phyloP scores from a whole-genome alignment of 2,113 vertebrate genomes.

The Gyps fulvus region DNA sequence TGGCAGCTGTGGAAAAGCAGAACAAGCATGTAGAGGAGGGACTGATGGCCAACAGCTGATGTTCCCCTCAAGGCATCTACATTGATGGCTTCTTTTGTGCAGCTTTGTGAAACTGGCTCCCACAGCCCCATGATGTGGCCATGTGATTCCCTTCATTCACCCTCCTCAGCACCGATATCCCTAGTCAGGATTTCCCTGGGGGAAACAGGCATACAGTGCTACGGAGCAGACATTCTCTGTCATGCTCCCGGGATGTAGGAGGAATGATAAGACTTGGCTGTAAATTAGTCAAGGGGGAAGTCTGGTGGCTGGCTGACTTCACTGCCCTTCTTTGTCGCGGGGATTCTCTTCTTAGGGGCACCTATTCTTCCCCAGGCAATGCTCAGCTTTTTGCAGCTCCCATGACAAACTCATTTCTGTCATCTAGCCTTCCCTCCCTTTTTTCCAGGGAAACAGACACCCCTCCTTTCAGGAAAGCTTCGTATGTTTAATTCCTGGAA shows the following conservation, averaged over 20 bases:
- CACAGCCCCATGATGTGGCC: background rate
- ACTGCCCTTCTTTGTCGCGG: rapidly evolving
- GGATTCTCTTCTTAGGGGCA: background rate
- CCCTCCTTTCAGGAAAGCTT: background rate
- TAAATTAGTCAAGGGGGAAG: background rate
- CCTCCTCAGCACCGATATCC: background rate
- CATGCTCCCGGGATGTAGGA: background rate
- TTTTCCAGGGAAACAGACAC: background rate
- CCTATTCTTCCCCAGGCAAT: background rate
- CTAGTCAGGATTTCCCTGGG: background rate
- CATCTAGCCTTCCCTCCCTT: background rate
- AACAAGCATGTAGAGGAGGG: background rate
- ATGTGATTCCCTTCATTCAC: background rate
- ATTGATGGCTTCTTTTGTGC: background rate
- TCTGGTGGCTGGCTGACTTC: background rate
- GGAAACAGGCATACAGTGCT: rapidly evolving
- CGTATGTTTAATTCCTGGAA: background rate
- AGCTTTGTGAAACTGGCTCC: background rate
- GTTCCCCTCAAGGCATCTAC: slow-evolving; percentile 30
- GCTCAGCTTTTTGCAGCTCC: background rate
- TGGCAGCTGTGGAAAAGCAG: slow-evolving; percentile 3
- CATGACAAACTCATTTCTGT: background rate
- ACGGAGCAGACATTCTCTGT: background rate
- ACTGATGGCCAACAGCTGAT: slow-evolving; percentile 38
- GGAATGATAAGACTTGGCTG: background rate